Evolutionary conservation across 2,888 invertebrate genomes (phyloP).

Genomic region (Tridacna gigas): DNA sequence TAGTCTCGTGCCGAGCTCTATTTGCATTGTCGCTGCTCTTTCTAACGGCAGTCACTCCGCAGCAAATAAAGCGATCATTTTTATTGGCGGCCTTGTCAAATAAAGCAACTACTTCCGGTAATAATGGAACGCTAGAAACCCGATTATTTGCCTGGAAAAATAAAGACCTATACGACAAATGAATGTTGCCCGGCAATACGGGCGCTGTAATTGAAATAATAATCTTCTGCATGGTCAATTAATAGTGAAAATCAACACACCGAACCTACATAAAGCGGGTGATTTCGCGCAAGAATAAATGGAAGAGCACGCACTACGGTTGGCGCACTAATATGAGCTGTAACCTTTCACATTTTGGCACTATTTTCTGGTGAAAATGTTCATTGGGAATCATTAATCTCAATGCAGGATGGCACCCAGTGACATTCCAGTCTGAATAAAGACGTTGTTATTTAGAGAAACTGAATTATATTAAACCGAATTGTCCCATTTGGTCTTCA

Average conservation of each 20-base stretch:
- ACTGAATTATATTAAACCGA: slow-evolving; percentile 67
- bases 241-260: slow-evolving; percentile 53
- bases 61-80: slow-evolving; percentile 53
- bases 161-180: slow-evolving; percentile 29
- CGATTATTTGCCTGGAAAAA: slow-evolving; percentile 45
- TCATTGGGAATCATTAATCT: slow-evolving; percentile 62
- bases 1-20: slow-evolving; percentile 19
- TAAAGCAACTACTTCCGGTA: slow-evolving; percentile 43
- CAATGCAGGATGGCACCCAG: slow-evolving; percentile 48
- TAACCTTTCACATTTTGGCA: slow-evolving; percentile 59
- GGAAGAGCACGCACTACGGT: slow-evolving; percentile 57
- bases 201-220: slow-evolving; percentile 65
- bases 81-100: slow-evolving; percentile 52
- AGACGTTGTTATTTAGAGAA: slow-evolving; percentile 62
- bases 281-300: slow-evolving; percentile 65
- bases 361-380: slow-evolving; percentile 55
- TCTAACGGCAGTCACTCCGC: background rate
- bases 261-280: slow-evolving; percentile 58
- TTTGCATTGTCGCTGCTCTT: slow-evolving; percentile 26
- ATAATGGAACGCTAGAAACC: slow-evolving; percentile 30
- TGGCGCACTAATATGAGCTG: slow-evolving; percentile 58
- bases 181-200: slow-evolving; percentile 62
- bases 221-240: slow-evolving; percentile 65
- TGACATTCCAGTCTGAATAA: slow-evolving; percentile 55
- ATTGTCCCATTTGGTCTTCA: slow-evolving; percentile 61